Evolutionary conservation across 2,113 vertebrate genomes (phyloP), one percentile per base, ranked within the genome.

Genomic region (Carollia perspicillata): DNA sequence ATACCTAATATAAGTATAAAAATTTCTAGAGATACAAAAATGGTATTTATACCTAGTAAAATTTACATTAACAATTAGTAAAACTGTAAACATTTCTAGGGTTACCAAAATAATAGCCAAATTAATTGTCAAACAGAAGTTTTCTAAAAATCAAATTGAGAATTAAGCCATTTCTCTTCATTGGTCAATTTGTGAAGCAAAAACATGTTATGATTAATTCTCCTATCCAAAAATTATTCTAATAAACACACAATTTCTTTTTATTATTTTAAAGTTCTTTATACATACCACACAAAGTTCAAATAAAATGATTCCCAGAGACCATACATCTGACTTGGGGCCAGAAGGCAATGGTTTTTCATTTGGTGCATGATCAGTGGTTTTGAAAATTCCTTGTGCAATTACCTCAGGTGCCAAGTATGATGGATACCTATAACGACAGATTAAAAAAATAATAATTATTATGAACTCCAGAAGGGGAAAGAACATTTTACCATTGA

Each of bases 341-440:
- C 99, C 99, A 1, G 99, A 99, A 78, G 99, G 99, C 74, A 98
- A 97, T 74, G 99, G 99, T 71, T 98, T 98, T 95, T 99, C 99
- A 95, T 98, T 98, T 65, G 98, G 97, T 28, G 97, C 98, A 87
- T 98, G 99, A 96, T 99, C 99, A 86, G 95, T 98, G 42, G 98
- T 97, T 97, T 99, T 99, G 89, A 97, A 98, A 96, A 98, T 98
- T 97, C 99, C 99, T 97, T 99, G 99, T 33, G 99, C 99, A 93
- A 99, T 99, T 79, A 99, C 99, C 98, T 99, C 99, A 47, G 99
- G 99, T 92, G 99, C 99, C 97, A 99, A 98, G 87, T 99, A 99
- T 1, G 99, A 99, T 77, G 99, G 99, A 97, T 99, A 99, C 92
- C 99, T 99, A 98, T 55, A 98, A 97, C 74, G 69, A 98, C 0